phyloP scores from a whole-genome alignment of 2,888 invertebrate species.

The Cheilosia vernalis region DNA sequence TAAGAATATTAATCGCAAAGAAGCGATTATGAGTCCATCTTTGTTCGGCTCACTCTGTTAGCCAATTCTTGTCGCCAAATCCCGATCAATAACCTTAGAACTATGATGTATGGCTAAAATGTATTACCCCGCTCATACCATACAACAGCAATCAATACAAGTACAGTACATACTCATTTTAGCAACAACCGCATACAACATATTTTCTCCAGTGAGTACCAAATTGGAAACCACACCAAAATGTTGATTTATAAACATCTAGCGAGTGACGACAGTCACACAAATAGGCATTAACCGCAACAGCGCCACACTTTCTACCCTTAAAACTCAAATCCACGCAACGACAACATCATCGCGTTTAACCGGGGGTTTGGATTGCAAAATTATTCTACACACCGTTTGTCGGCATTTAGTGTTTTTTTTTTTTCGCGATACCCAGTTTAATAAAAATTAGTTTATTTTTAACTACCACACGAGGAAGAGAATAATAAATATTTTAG shows the following conservation, averaged over 20 bases:
- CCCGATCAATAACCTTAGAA: too few relatives aligned
- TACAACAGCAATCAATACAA: not conserved
- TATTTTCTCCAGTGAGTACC: too few relatives aligned
- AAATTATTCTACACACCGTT: constrained; percentile 3
- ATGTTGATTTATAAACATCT: constrained; percentile 13
- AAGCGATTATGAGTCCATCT: too few relatives aligned
- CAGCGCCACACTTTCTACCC: constrained; percentile 2
- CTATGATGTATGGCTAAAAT: too few relatives aligned
- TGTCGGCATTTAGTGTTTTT: constrained; percentile 43
- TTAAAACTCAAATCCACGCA: constrained; percentile 12
- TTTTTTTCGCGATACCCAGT: constrained; percentile 51
- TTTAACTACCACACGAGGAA: constrained; percentile 10
- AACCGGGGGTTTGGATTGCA: constrained; percentile 44
- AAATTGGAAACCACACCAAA: constrained; percentile 6
- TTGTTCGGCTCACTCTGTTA: too few relatives aligned
- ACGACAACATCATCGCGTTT: constrained; percentile 45
- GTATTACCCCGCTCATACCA: too few relatives aligned
- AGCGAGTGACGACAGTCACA: constrained; percentile 17
- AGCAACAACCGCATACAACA: too few relatives aligned
- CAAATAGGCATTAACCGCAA: not conserved
- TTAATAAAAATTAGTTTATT: constrained; percentile 67
- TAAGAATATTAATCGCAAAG: too few relatives aligned
- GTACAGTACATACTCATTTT: too few relatives aligned
- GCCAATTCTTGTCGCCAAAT: too few relatives aligned
- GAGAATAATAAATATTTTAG: constrained; percentile 17